Evolutionary conservation across 2,797 vertebrate genomes (phyloP).

Genomic region (Sciaenops ocellatus): DNA sequence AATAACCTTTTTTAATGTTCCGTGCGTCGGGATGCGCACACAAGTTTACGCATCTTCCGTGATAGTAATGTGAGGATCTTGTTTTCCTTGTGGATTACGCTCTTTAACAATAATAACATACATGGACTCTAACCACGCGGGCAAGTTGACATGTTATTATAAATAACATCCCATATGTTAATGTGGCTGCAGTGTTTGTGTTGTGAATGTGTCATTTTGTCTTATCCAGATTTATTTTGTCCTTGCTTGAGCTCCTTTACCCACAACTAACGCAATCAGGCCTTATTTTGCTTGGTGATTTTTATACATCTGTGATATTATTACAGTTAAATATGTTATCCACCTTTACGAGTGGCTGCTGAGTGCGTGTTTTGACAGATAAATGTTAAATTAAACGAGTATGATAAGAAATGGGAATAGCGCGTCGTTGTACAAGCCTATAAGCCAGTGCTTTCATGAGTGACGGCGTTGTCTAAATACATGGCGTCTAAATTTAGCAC

Average conservation of each 20-base stretch:
- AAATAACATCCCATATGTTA: neutral
- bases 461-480: conserved; percentile 63
- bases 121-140: conserved; percentile 76
- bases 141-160: conserved; percentile 78
- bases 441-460: conserved; percentile 34
- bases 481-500: conserved; percentile 77
- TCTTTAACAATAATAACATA: conserved; percentile 74
- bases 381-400: neutral
- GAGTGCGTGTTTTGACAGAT: neutral
- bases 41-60: conserved; percentile 71
- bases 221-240: conserved; percentile 20
- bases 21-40: conserved; percentile 59
- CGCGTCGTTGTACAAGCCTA: conserved; percentile 47
- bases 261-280: conserved; percentile 61
- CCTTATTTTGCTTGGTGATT: conserved; percentile 49
- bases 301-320: conserved; percentile 12
- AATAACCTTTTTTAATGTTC: neutral
- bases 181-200: neutral
- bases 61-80: conserved; percentile 56
- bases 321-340: neutral
- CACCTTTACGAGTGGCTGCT: rapidly evolving
- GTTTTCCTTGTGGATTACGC: conserved; percentile 71
- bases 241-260: conserved; percentile 72
- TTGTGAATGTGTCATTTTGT: neutral
- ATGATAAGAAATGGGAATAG: neutral